Evolutionary conservation across 2,797 vertebrate genomes (phyloP).

Genomic region (Okamejei kenojei): DNA sequence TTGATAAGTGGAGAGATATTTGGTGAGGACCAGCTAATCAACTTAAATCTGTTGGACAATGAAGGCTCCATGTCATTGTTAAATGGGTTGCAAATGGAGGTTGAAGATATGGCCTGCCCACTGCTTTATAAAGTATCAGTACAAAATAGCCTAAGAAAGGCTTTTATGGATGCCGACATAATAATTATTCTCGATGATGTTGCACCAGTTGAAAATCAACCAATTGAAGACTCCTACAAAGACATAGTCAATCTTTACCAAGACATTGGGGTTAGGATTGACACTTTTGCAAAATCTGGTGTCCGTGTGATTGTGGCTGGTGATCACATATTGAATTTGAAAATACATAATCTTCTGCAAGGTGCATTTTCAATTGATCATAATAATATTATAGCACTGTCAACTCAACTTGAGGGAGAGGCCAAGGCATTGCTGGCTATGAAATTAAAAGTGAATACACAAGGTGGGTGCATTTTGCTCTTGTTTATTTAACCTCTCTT

Average conservation of each 20-base stretch:
- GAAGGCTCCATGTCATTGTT: conserved; percentile 52
- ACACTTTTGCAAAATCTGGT: conserved; percentile 58
- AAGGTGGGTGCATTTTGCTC: conserved; percentile 56
- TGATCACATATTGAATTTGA: conserved; percentile 68
- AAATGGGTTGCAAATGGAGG: conserved; percentile 56
- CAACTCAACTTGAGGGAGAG: conserved; percentile 67
- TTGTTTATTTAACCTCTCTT: background rate
- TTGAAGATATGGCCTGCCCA: conserved; percentile 61
- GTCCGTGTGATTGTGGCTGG: conserved; percentile 75
- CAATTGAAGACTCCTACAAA: conserved; percentile 48
- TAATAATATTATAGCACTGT: conserved; percentile 61
- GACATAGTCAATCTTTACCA: conserved; percentile 54
- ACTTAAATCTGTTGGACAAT: conserved; percentile 71
- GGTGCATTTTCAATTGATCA: conserved; percentile 54
- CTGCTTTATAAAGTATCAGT: conserved; percentile 60
- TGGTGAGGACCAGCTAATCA: conserved; percentile 55
- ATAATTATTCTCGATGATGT: conserved; percentile 74
- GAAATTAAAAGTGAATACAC: conserved; percentile 59
- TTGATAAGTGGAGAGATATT: conserved; percentile 69
- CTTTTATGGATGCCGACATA: conserved; percentile 70
- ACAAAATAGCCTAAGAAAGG: conserved; percentile 57
- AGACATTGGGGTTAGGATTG: conserved; percentile 66
- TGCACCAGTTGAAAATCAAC: conserved; percentile 43
- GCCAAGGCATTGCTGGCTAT: conserved; percentile 66
- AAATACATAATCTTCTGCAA: conserved; percentile 61